Conservation (phyloP, 92 coral and sea anemone species). For the Micromussa lordhowensis region DNA sequence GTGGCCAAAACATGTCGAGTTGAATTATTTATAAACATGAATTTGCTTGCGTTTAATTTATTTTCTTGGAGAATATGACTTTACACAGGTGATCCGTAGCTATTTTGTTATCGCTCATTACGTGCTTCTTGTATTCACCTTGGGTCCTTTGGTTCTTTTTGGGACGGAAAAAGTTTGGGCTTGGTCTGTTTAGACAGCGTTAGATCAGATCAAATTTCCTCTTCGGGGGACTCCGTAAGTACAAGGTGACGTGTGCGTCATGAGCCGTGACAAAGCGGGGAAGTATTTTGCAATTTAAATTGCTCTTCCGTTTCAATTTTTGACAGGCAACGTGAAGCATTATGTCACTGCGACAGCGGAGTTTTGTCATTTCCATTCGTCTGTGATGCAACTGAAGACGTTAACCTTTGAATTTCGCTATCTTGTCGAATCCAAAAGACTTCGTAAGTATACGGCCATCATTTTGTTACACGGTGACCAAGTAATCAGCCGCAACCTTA, state of each 20-base stretch:
- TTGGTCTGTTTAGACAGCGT: background rate
- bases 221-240: background rate
- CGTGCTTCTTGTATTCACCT: background rate
- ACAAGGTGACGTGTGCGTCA: constrained; percentile 24
- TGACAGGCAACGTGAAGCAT: constrained; percentile 34
- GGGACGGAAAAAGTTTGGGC: background rate
- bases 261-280: constrained; percentile 28
- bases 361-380: background rate
- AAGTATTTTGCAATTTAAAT: constrained; percentile 57
- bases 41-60: background rate
- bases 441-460: background rate
- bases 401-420: background rate
- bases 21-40: background rate
- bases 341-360: background rate
- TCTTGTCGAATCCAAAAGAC: constrained; percentile 18
- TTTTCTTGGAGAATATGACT: background rate
- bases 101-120: background rate
- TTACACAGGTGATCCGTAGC: background rate
- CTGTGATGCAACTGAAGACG: background rate
- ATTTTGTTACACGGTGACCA: background rate
- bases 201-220: background rate
- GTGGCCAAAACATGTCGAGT: background rate
- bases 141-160: background rate
- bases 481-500: background rate
- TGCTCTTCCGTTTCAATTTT: constrained; percentile 25